Percentiles rank a stretch among this genome's conserved stretches.
Evolutionary conservation across 2,888 invertebrate species (phyloP).

Genomic region (Zygogramma bicolorata): DNA sequence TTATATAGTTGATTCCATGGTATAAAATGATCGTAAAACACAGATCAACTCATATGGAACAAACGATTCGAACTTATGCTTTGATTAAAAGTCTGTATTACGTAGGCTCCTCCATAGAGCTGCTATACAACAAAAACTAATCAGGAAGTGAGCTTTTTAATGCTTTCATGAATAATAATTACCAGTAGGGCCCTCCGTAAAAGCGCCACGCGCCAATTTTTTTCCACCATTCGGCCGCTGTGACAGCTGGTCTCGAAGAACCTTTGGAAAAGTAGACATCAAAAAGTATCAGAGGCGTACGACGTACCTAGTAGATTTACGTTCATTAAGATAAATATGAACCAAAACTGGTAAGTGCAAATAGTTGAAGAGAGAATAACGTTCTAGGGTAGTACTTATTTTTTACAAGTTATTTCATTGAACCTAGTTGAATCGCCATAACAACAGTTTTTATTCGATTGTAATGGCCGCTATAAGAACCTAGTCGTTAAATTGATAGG

Average conservation of each 20-base stretch:
- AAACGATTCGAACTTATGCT: not conserved
- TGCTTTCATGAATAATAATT: conserved; percentile 17
- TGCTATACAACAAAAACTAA: not conserved
- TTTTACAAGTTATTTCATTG: too few species aligned
- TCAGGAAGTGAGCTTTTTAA: conserved; percentile 16
- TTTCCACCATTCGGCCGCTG: not conserved
- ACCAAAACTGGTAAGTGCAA: too few species aligned
- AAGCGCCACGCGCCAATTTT: conserved; percentile 19
- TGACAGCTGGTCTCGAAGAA: conserved; percentile 17
- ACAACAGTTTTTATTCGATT: too few species aligned
- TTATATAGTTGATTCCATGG: too few species aligned
- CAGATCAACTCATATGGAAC: not conserved
- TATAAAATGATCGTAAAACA: not conserved
- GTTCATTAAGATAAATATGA: not conserved
- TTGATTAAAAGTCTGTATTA: not conserved
- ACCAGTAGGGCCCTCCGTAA: not conserved
- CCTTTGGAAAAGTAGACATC: not conserved
- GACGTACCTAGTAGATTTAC: not conserved
- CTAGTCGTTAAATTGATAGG: too few species aligned
- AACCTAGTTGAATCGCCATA: too few species aligned
- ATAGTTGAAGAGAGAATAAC: too few species aligned
- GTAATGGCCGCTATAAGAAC: too few species aligned
- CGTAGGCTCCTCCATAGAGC: not conserved
- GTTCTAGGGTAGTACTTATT: too few species aligned
- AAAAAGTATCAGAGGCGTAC: not conserved